Base-by-base conservation (phyloP, 2,797 vertebrate species). In the Chaunax sp. region DNA sequence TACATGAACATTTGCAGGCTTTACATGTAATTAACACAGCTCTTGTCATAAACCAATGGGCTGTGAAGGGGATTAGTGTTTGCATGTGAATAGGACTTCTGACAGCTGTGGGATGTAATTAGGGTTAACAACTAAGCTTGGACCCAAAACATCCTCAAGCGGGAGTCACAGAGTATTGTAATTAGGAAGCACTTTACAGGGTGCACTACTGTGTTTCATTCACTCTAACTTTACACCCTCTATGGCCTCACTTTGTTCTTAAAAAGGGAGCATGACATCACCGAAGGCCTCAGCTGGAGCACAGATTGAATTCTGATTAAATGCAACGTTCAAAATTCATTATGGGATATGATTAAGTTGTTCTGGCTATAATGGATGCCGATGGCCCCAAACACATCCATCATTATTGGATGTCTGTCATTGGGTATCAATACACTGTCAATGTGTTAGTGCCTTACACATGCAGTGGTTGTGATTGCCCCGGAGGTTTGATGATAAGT, bases 51-150 rank as follows among this genome's bases (percentile, higher is more conserved):
- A 85, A 79, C 59, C 84, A 88, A 82, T 78, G 76, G 78, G 53
- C 77, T 87, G 79, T 88, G 82, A 85, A 86, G 69, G 64, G 73
- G 83, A 88, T 89, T 90, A 85, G 78, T 84, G 80, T 89, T 86
- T 84, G 81, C 78, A 72, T 84, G 73, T 87, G 87, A 90, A 89
- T 85, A 63, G 83, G 77, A 84, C 82, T 75, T 67, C 63, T 85
- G 85, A 87, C 87, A 86, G 77, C 77, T 68, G 68, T 70, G 81
- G 84, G 75, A 82, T 79, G 82, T 89, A 88, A 90, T 88, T 85
- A 89, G 77, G 78, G 81, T 88, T 86, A 90, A 88, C 85, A 87
- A 87, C 84, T 83, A 59, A 86, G 77, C 80, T 86, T 64, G 80
- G 73, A 84, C 82, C 78, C 79, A 82, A 85, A 87, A 88, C 83